phyloP scores from a whole-genome alignment of 53 echinoderm and acorn worm species.

The Henricia sp. region DNA sequence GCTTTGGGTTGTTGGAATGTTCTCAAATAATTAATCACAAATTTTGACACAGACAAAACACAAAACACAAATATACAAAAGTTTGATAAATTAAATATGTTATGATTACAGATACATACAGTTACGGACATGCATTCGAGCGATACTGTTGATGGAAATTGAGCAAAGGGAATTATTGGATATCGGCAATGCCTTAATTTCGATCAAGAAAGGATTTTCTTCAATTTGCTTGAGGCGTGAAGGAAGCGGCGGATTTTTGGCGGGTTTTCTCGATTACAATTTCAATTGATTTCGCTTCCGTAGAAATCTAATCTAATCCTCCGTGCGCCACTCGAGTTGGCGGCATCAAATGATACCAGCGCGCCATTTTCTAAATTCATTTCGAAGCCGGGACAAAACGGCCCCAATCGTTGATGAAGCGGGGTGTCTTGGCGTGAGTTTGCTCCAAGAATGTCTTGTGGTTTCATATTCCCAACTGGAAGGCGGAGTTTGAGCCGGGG shows the following conservation, averaged over 20 bases:
- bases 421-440: too few relatives aligned
- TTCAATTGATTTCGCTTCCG: conserved; percentile 50
- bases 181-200: too few relatives aligned
- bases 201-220: conserved; percentile 38
- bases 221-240: conserved; percentile 11
- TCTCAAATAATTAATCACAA: too few relatives aligned
- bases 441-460: conserved; percentile 29
- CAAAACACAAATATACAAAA: too few relatives aligned
- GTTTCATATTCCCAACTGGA: conserved; percentile 31
- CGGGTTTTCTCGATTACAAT: conserved; percentile 48
- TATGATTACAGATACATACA: too few relatives aligned
- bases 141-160: too few relatives aligned
- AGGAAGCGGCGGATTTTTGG: conserved; percentile 34
- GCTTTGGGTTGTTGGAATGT: too few relatives aligned
- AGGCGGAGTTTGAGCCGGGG: neutral
- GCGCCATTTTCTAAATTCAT: conserved; percentile 25
- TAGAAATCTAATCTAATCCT: conserved; percentile 59
- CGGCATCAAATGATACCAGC: conserved; percentile 55
- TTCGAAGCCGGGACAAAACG: neutral
- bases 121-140: too few relatives aligned
- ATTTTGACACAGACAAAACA: too few relatives aligned
- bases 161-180: too few relatives aligned
- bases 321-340: conserved; percentile 38
- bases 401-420: neutral
- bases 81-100: too few relatives aligned